A percentile compares a stretch with the other conserved stretches of the same genome.
phyloP scores from a whole-genome alignment of 2,113 vertebrate genomes.

The Leucoraja erinaceus region DNA sequence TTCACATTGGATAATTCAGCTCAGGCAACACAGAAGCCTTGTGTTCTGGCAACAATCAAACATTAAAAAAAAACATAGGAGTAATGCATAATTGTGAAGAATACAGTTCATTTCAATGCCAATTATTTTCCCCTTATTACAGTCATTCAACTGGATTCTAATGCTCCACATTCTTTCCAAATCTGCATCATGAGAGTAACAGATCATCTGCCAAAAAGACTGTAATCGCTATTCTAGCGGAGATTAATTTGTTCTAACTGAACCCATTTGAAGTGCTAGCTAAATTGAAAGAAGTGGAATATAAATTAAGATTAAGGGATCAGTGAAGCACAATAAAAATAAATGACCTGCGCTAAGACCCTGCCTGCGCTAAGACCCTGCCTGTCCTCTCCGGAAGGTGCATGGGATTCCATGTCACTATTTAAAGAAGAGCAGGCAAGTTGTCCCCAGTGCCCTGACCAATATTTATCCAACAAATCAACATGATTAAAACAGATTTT shows the following conservation, averaged over 20 bases:
- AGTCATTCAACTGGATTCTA: conserved; percentile 6
- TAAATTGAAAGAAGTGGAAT: neutral
- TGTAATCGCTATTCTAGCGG: neutral
- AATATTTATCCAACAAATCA: neutral
- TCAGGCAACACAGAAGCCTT: neutral
- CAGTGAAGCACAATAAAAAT: neutral
- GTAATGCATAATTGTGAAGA: neutral
- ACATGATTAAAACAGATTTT: neutral
- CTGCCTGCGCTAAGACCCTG: neutral
- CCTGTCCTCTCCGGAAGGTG: neutral
- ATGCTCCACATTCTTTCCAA: neutral
- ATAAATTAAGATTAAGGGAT: neutral
- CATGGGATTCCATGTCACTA: neutral
- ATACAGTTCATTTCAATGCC: neutral
- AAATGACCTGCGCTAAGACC: neutral
- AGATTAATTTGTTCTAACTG: neutral
- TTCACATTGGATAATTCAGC: neutral
- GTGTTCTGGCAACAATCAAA: neutral
- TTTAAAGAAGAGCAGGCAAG: neutral
- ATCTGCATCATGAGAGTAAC: neutral
- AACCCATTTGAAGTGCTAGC: neutral
- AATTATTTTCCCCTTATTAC: neutral
- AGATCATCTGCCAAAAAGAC: neutral
- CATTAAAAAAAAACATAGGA: neutral
- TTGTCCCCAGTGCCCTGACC: neutral